phyloP scores from a whole-genome alignment of 2,888 invertebrate genomes.

The Parnassius mnemosyne region DNA sequence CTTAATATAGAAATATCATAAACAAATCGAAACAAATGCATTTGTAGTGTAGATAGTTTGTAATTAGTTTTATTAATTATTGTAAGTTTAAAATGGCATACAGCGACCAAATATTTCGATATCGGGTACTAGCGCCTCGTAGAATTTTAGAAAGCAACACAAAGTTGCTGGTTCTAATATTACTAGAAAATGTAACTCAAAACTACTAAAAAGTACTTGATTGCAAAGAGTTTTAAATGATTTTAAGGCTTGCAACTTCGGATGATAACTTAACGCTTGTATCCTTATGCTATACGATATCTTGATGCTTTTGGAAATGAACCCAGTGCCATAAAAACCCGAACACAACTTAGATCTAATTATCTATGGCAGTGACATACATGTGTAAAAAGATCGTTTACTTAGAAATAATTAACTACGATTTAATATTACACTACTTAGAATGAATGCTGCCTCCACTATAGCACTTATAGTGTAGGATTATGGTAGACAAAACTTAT shows the following conservation, averaged over 20 bases:
- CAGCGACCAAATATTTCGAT: conserved; percentile 66
- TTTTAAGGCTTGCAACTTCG: too few species aligned
- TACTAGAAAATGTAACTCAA: too few species aligned
- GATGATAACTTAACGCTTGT: neutral
- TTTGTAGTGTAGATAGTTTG: conserved; percentile 30
- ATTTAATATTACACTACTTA: neutral
- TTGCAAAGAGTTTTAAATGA: too few species aligned
- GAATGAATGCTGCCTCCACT: too few species aligned
- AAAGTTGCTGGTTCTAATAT: too few species aligned
- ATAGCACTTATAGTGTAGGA: too few species aligned
- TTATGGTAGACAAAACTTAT: too few species aligned
- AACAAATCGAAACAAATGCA: conserved; percentile 29
- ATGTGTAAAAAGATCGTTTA: neutral
- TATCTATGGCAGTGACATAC: neutral
- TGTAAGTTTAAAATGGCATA: conserved; percentile 45
- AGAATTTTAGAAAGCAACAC: conserved; percentile 2
- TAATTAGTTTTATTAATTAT: conserved; percentile 10
- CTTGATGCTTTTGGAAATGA: neutral
- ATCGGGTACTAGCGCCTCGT: conserved; percentile 23
- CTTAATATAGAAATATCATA: conserved; percentile 5
- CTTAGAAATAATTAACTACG: neutral
- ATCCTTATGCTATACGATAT: neutral
- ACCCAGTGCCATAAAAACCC: conserved; percentile 8
- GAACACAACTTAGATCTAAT: conserved; percentile 3
- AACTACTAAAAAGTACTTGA: too few species aligned